These are phyloP conservation scores for Sitophilus oryzae DNA, from an alignment of 1,140 invertebrate species.

Conservation along the genomic window DNA sequence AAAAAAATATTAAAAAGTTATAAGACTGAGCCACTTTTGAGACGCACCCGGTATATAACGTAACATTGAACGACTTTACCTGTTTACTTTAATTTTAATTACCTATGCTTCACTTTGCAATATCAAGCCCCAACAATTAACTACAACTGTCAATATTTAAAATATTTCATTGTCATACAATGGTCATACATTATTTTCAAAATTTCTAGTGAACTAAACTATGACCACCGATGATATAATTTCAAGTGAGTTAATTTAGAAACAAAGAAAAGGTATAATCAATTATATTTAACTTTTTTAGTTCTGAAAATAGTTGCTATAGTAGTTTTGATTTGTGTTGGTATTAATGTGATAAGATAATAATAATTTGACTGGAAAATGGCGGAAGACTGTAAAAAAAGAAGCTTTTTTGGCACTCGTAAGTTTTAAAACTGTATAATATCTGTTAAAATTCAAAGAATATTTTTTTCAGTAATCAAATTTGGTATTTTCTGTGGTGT, in stretches of 20 bases:
- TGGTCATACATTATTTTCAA: background rate
- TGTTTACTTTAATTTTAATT: too few species aligned
- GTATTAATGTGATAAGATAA: constrained; percentile 7
- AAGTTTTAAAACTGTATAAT: background rate
- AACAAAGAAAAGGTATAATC: background rate
- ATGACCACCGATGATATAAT: background rate
- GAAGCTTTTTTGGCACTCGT: constrained; percentile 7
- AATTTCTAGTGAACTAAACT: background rate
- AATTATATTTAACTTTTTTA: background rate
- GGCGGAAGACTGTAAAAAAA: constrained; percentile 8
- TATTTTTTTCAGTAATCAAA: constrained; percentile 13
- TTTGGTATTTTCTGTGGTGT: constrained; percentile 6
- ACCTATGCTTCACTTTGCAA: too few species aligned
- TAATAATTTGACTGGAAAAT: constrained; percentile 4
- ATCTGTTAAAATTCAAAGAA: background rate
- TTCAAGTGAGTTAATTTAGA: background rate
- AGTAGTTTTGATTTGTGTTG: constrained; percentile 7
- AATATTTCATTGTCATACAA: background rate
- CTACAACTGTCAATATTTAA: too few species aligned
- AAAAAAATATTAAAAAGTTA: too few species aligned
- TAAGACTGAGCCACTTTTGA: too few species aligned
- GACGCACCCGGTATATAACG: too few species aligned
- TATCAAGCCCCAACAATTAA: too few species aligned
- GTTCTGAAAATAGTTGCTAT: constrained; percentile 3
- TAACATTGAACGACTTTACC: too few species aligned